These are phyloP conservation scores for Synergus laeviventris DNA, from an alignment of 2,888 invertebrate genomes.

Conservation along the genomic window DNA sequence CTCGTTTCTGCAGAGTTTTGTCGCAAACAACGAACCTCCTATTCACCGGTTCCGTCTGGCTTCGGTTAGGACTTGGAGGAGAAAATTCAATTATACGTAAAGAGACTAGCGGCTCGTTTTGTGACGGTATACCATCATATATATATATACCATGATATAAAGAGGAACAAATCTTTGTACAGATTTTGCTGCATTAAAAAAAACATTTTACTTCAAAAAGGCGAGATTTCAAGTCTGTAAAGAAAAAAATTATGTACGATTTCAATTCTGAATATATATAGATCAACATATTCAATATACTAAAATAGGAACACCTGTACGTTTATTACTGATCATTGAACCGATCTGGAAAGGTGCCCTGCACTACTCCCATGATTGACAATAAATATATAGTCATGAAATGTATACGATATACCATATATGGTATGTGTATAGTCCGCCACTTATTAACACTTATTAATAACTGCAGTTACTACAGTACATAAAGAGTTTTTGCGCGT, in stretches of 20 bases:
- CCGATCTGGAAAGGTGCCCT: neutral
- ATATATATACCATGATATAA: no score
- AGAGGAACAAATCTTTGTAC: neutral
- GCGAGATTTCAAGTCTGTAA: no score
- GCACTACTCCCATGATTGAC: neutral
- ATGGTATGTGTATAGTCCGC: neutral
- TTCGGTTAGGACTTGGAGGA: constrained; percentile 58
- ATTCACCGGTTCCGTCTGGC: constrained; percentile 40
- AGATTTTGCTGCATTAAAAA: neutral
- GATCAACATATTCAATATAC: no score
- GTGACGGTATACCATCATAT: neutral
- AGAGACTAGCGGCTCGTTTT: neutral
- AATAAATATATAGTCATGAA: neutral
- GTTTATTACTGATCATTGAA: neutral
- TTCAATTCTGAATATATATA: neutral
- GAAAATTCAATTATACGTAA: constrained; percentile 67
- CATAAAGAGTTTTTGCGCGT: neutral
- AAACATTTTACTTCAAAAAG: neutral
- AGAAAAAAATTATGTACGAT: neutral
- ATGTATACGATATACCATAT: neutral
- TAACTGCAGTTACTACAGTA: neutral
- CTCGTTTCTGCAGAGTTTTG: constrained; percentile 19
- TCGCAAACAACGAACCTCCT: constrained; percentile 12
- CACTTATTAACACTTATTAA: constrained; percentile 10
- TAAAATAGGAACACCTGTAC: neutral